Evolutionary conservation across 1,140 invertebrate genomes (phyloP).

Genomic region (Dolichoris vasculosae): DNA sequence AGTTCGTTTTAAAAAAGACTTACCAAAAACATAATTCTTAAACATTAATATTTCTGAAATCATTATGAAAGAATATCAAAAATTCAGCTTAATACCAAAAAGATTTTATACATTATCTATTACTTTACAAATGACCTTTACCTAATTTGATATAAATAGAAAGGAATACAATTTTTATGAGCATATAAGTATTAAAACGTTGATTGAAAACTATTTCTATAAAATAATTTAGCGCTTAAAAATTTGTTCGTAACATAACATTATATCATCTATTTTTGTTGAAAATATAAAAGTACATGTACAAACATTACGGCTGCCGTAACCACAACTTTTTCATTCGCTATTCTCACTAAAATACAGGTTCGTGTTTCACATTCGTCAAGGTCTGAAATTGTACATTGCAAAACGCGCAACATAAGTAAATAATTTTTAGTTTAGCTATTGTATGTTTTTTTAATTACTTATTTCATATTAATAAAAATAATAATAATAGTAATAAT

Average conservation of each 20-base stretch:
- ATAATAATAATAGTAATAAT: not conserved
- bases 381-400: conserved; percentile 49
- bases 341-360: conserved; percentile 50
- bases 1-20: not conserved
- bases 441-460: conserved; percentile 31
- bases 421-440: conserved; percentile 45
- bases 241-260: conserved; percentile 2
- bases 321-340: conserved; percentile 47
- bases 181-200: no score
- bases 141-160: not conserved
- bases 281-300: conserved; percentile 3
- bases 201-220: not conserved
- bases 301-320: conserved; percentile 32
- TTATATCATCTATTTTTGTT: conserved; percentile 33
- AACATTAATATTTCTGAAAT: not conserved
- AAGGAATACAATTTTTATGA: not conserved
- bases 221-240: not conserved
- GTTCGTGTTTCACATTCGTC: conserved; percentile 45
- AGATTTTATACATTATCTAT: not conserved
- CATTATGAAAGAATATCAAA: not conserved
- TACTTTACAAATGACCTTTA: not conserved
- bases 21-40: not conserved
- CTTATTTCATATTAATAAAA: conserved; percentile 3
- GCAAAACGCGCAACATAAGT: conserved; percentile 33
- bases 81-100: not conserved